Base-by-base conservation (phyloP, 2,113 vertebrate genomes). In the Tapirus terrestris region DNA sequence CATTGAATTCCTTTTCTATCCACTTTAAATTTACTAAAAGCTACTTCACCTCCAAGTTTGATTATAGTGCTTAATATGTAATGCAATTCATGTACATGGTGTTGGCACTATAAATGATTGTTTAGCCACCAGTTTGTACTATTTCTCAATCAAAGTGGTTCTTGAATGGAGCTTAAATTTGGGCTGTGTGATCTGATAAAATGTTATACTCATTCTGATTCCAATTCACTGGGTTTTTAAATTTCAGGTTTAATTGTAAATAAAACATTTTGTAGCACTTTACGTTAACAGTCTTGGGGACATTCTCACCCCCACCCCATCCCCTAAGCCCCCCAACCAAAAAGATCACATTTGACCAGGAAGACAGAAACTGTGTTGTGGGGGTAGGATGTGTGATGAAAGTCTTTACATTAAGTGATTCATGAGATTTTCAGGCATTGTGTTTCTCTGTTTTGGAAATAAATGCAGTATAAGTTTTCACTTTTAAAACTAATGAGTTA, bases 21-120 rank as follows among this genome's bases (percentile, higher is more conserved):
- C 88, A 86, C n/a, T 96, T 91, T 17, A 56, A 77, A 92, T 91
- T 76, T 73, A 83, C 92, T 96, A 29, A 89, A 96, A 96, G 48
- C 70, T 75, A 25, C 25, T 92, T 79, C 87, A 58, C 39, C 53
- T 86, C 85, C 58, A 82, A 72, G 89, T 91, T 5, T 89, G 18
- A 76, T 97, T 87, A 65, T 45, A 89, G 27, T 95, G 61, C 36
- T 97, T 97, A 48, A 45, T 58, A 83, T 67, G 13, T 85, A 51
- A 75, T 60, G 1, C 39, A 72, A 12, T 89, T 97, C 13, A 29
- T 94, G 67, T 53, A 1, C 60, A 5, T 48, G 0, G 86, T 51
- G 9, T 94, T 88, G 27, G 90, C 91, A 27, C 67, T 90, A 0
- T 91, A 51, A 68, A 27, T 87, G 65, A 93, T 85, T 63, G 17